Conservation (phyloP, 2,113 vertebrate genomes). For the Accipiter virgatus region DNA sequence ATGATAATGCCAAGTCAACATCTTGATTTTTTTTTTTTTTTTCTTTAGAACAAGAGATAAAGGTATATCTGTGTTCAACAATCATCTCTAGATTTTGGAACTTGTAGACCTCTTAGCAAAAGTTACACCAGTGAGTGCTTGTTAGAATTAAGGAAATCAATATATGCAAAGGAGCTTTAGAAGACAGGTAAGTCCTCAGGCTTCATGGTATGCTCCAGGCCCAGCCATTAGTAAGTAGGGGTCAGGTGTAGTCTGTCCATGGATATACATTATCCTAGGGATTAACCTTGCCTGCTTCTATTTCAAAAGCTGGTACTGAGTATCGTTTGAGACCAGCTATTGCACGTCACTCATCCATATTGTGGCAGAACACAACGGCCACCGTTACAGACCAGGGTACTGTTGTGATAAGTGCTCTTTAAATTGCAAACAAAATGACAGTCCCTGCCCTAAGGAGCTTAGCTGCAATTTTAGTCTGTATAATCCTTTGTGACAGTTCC, state of each 20-base stretch:
- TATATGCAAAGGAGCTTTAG: background rate
- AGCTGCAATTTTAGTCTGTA: background rate
- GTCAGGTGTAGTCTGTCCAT: background rate
- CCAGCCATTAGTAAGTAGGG: background rate
- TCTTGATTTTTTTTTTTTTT: background rate
- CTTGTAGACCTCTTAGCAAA: background rate
- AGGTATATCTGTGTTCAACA: background rate
- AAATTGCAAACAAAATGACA: background rate
- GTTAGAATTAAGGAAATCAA: background rate
- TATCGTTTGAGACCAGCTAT: rapidly evolving
- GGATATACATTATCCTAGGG: background rate
- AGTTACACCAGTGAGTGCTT: background rate
- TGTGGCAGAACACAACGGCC: background rate
- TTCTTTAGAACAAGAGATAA: background rate
- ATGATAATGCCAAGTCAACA: background rate
- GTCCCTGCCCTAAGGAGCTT: background rate
- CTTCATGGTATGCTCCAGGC: background rate
- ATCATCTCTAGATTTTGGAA: background rate
- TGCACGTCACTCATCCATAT: background rate
- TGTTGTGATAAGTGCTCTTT: background rate
- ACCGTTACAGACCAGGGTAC: too few species aligned
- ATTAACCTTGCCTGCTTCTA: background rate
- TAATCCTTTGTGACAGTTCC: background rate
- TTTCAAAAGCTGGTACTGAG: background rate
- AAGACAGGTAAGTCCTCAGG: background rate